phyloP scores from a whole-genome alignment of 2,888 invertebrate genomes.

The Amaurobius ferox region DNA sequence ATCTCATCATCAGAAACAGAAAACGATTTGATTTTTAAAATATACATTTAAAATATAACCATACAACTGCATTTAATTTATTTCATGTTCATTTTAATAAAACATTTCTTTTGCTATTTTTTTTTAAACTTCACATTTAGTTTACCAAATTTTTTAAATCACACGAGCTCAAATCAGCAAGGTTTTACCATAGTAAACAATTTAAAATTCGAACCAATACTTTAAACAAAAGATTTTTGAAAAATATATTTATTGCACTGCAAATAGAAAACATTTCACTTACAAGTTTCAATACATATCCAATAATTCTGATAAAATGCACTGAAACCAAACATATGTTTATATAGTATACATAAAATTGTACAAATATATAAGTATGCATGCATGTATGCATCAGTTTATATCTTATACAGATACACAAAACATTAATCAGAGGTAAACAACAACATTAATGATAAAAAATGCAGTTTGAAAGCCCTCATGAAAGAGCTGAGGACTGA shows the following conservation, averaged over 20 bases:
- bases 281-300: too few species aligned
- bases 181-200: neutral
- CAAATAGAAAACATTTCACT: too few species aligned
- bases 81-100: too few species aligned
- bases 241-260: too few species aligned
- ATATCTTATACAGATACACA: conserved; percentile 16
- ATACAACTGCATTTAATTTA: too few species aligned
- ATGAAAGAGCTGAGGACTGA: neutral
- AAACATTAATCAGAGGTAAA: conserved; percentile 10
- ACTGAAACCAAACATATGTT: conserved; percentile 3
- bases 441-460: conserved; percentile 6
- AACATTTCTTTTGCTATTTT: too few species aligned
- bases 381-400: neutral
- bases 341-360: neutral
- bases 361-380: conserved; percentile 14
- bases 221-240: neutral
- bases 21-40: too few species aligned
- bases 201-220: neutral
- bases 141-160: too few species aligned
- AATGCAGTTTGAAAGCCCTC: neutral
- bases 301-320: neutral
- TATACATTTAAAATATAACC: too few species aligned
- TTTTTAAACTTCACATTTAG: too few species aligned
- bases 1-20: too few species aligned
- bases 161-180: too few species aligned